Evolutionary conservation across 2,113 vertebrate genomes (phyloP), one percentile per base, ranked within the genome.

Genomic region (Hydrochoerus hydrochaeris): DNA sequence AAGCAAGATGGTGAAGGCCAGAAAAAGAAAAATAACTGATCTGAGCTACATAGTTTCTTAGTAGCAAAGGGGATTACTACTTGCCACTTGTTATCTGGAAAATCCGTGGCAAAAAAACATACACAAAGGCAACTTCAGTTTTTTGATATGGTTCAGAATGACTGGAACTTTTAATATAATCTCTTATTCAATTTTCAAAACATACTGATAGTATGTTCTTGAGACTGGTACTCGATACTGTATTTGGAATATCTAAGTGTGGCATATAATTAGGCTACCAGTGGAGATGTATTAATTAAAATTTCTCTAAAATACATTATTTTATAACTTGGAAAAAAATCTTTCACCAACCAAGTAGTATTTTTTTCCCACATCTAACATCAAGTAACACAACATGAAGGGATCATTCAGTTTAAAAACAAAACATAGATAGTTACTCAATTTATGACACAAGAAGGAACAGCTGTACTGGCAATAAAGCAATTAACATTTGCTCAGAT

Each of bases 121-220:
- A 32, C 22, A 83, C 1, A 84, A 26, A 71, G 5, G 8, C 52
- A 92, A 89, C 54, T 54, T 65, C 16, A 80, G 73, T 41, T 32
- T 89, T 92, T 65, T 83, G 80, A 19, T 82, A 32, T 35, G 44
- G 30, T 67, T 95, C 91, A 20, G 46, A 82, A 71, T 86, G 24
- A 88, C 32, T 65, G 30, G 5, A 69, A 62, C 44, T 90, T 87
- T 87, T 54, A 60, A 90, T 32, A 90, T 52, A 94, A 71, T 82
- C 30, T 94, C 69, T 91, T 77, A 91, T 28, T 81, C 41, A 86
- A 49, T 77, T 38, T 90, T 90, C 71, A 92, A 94, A 94, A 96
- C 69, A 85, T 24, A 82, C 13, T 77, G n/a, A 69, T 85, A 86
- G 65, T 41, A 54, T 77, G 32, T 85, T 16, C 49, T 94, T 80